Conservation (phyloP, 53 echinoderm and acorn worm genomes). For the Echinometra lucunter region DNA sequence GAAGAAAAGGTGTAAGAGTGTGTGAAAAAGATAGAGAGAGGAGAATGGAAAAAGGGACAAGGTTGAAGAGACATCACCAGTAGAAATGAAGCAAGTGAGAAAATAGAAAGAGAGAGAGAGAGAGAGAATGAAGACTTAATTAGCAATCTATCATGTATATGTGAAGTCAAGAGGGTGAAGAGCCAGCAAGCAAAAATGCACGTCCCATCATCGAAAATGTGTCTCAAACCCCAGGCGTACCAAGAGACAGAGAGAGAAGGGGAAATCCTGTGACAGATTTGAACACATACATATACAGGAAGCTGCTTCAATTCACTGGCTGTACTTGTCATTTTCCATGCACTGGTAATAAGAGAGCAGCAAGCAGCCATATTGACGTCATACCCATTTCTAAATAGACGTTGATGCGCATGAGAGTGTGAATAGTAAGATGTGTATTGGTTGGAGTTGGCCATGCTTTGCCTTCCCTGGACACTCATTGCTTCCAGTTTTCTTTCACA, state of each 20-base stretch:
- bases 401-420: neutral
- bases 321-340: conserved; percentile 55
- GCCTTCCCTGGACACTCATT: neutral
- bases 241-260: neutral
- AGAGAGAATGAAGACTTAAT: neutral
- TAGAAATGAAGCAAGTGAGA: neutral
- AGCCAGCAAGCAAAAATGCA: neutral
- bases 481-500: neutral
- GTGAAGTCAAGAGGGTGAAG: conserved; percentile 10
- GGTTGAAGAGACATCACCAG: too few species aligned
- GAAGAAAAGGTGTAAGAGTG: neutral
- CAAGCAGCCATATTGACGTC: conserved; percentile 62
- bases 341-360: conserved; percentile 12
- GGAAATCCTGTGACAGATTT: conserved; percentile 12
- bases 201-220: neutral
- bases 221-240: neutral
- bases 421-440: neutral
- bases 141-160: neutral
- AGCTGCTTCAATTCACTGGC: conserved; percentile 12
- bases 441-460: neutral
- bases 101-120: neutral
- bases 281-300: conserved; percentile 42
- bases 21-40: neutral
- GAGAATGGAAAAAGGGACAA: neutral
- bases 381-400: conserved; percentile 48